Conservation (phyloP, 2,888 invertebrate genomes). For the Alviniconcha strummeri region DNA sequence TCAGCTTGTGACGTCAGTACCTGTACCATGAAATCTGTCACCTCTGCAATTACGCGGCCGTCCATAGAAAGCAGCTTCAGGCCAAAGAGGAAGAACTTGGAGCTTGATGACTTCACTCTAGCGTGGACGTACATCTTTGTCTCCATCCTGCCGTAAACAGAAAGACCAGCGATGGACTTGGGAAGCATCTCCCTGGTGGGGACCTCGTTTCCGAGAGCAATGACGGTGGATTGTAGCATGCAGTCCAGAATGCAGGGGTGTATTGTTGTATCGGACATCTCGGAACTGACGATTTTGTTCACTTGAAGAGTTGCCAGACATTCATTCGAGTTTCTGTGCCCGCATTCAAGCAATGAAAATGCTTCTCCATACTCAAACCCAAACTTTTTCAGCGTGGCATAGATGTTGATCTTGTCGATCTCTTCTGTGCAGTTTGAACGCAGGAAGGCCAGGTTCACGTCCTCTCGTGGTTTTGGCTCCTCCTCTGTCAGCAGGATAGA, state of each 20-base stretch:
- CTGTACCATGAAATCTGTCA: neutral
- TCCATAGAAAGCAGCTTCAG: neutral
- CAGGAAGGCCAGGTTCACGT: constrained; percentile 29
- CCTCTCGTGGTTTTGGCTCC: constrained; percentile 12
- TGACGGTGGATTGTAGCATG: constrained; percentile 34
- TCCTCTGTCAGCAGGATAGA: constrained; percentile 28
- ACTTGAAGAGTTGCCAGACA: constrained; percentile 44
- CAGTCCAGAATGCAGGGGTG: constrained; percentile 38
- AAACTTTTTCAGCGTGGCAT: constrained; percentile 28
- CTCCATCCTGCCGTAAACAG: constrained; percentile 39
- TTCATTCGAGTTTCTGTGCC: constrained; percentile 42
- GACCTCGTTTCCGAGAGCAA: neutral
- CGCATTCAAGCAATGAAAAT: constrained; percentile 32
- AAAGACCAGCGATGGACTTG: constrained; percentile 30
- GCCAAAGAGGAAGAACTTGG: neutral
- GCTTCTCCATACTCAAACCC: constrained; percentile 35
- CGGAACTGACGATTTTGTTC: constrained; percentile 37
- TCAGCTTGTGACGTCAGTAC: neutral
- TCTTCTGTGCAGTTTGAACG: constrained; percentile 28
- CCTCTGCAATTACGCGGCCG: neutral
- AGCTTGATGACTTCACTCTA: constrained; percentile 3
- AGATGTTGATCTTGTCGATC: constrained; percentile 29
- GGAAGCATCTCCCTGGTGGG: constrained; percentile 1
- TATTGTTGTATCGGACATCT: constrained; percentile 43
- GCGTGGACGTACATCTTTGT: constrained; percentile 46